Conservation (phyloP, 2,797 vertebrate species). For the Pristis pectinata region DNA sequence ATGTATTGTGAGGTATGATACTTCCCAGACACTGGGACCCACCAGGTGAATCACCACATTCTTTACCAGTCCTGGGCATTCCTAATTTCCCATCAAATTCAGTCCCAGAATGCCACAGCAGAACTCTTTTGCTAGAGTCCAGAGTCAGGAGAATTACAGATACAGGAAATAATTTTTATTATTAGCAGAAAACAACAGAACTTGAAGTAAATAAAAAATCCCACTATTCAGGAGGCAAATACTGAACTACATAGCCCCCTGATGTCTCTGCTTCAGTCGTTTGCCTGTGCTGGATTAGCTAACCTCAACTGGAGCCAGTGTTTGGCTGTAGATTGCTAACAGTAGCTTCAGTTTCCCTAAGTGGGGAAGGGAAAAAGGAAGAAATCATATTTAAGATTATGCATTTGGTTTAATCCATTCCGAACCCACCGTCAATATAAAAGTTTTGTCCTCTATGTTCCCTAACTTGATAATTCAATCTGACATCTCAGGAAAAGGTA, state of each 20-base stretch:
- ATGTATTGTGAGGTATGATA: neutral
- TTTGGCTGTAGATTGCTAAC: neutral
- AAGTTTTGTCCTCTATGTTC: neutral
- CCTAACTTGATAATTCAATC: neutral
- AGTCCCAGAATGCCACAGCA: neutral
- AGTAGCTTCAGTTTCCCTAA: neutral
- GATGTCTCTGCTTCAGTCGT: neutral
- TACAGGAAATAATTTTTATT: neutral
- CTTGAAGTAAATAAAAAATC: neutral
- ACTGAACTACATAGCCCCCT: too few relatives aligned
- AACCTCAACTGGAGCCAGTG: neutral
- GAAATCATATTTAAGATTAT: neutral
- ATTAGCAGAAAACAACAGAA: neutral
- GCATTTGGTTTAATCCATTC: neutral
- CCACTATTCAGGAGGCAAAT: neutral
- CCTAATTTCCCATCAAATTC: neutral
- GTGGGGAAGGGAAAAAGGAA: neutral
- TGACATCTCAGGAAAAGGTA: slow-evolving; percentile 30
- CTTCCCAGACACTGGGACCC: neutral
- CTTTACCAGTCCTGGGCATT: neutral
- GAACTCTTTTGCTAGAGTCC: neutral
- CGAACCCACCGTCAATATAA: neutral
- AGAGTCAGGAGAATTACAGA: neutral
- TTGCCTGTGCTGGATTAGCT: neutral
- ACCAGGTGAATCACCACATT: neutral